phyloP scores from a whole-genome alignment of 2,113 vertebrate genomes.

The Tupaia chinensis region DNA sequence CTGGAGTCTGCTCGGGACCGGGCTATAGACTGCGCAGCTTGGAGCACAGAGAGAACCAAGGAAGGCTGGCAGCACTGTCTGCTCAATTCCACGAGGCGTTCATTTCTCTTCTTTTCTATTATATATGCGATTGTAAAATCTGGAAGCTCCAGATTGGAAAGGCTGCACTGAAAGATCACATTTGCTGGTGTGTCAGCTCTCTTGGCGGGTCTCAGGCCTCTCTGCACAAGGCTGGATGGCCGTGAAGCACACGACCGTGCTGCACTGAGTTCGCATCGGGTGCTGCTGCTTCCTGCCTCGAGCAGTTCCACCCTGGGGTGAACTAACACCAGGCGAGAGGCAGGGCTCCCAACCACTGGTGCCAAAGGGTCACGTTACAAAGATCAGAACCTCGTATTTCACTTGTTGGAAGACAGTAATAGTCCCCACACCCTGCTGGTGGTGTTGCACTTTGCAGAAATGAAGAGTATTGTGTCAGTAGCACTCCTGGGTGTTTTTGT shows the following conservation, averaged over 20 bases:
- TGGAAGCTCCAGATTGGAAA: neutral
- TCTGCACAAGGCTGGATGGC: conserved; percentile 8
- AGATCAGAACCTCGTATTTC: neutral
- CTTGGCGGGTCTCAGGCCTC: neutral
- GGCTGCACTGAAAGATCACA: conserved; percentile 46
- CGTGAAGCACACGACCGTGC: conserved; percentile 52
- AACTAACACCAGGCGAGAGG: conserved; percentile 73
- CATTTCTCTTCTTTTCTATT: conserved; percentile 78
- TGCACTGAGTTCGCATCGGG: conserved; percentile 52
- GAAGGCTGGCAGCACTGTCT: conserved; percentile 71
- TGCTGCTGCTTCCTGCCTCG: conserved; percentile 59
- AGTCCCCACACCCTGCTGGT: neutral
- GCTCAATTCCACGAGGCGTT: conserved; percentile 61
- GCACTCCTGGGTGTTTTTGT: conserved; percentile 67
- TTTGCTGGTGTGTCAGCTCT: conserved; percentile 36
- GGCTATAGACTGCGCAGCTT: conserved; percentile 8
- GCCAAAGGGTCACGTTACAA: conserved; percentile 77
- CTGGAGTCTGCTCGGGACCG: neutral
- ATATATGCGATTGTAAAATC: conserved; percentile 53
- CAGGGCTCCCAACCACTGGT: conserved; percentile 65
- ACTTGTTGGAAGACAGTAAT: conserved; percentile 38
- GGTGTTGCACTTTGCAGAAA: conserved; percentile 69
- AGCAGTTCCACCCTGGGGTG: conserved; percentile 42
- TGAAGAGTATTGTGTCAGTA: conserved; percentile 68
- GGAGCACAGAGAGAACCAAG: conserved; percentile 60